Conservation (phyloP, 2,888 invertebrate species). For the Hirtodrosophila confusa region DNA sequence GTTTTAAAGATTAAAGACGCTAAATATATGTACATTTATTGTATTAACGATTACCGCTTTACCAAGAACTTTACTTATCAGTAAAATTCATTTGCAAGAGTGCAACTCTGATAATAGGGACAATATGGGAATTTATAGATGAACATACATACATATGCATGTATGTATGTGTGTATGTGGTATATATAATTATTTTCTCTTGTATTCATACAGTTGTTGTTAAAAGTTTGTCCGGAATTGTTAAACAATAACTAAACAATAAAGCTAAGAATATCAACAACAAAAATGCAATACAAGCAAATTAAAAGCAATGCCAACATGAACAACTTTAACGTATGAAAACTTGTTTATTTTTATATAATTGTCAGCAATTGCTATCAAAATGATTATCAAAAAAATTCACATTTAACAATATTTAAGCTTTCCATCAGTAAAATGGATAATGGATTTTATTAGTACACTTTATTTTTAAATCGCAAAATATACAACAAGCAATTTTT, state of each 20-base stretch:
- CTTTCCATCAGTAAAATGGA: constrained; percentile 10
- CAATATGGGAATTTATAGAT: no score
- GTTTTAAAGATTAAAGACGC: no score
- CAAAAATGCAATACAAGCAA: no score
- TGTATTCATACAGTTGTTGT: no score
- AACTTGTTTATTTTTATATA: constrained; percentile 17
- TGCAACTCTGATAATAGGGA: no score
- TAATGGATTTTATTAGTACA: constrained; percentile 8
- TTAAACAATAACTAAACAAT: constrained; percentile 1
- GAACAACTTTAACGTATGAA: not conserved
- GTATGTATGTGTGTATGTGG: no score
- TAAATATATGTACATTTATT: no score
- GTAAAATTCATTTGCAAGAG: no score
- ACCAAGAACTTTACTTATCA: no score
- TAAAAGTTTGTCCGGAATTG: not conserved
- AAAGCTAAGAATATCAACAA: not conserved
- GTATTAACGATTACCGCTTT: not conserved
- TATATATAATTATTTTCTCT: no score
- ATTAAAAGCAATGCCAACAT: constrained; percentile 9
- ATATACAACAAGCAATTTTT: constrained; percentile 23
- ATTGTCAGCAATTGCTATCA: constrained; percentile 11
- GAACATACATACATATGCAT: no score
- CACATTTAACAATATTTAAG: constrained; percentile 10
- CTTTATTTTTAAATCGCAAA: constrained; percentile 41
- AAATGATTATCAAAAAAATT: constrained; percentile 12